These are phyloP conservation scores for Deroplatys truncata DNA, from an alignment of 2,888 invertebrate genomes.

Conservation along the genomic window DNA sequence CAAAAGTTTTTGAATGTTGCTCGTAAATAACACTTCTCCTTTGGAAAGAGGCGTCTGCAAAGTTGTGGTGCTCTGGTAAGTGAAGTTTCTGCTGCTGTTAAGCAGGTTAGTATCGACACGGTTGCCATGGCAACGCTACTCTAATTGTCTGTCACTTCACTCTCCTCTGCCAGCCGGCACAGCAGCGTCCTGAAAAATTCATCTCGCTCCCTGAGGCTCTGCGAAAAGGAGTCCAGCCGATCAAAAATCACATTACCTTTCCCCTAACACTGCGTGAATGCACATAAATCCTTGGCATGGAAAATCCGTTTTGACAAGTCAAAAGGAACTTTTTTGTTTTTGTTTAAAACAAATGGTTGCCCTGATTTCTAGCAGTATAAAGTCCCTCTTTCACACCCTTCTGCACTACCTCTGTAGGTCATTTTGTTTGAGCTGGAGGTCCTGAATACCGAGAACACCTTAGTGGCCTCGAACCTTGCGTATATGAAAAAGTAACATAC, in stretches of 20 bases:
- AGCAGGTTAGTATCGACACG: slow-evolving; percentile 20
- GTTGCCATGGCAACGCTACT: slow-evolving; percentile 15
- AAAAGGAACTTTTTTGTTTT: not conserved
- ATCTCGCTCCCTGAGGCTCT: not conserved
- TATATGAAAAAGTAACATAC: no score
- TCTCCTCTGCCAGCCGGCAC: not conserved
- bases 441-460: no score
- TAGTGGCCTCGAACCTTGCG: no score
- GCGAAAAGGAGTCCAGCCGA: not conserved
- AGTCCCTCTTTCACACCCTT: not conserved
- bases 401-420: no score
- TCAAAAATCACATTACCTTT: not conserved
- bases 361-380: not conserved
- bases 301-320: not conserved
- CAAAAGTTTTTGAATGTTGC: not conserved
- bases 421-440: no score
- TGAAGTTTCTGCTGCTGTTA: not conserved
- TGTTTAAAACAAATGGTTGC: not conserved
- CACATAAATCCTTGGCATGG: not conserved
- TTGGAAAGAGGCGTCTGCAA: not conserved
- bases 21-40: not conserved
- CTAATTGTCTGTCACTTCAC: slow-evolving; percentile 21
- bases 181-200: slow-evolving; percentile 9
- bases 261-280: not conserved
- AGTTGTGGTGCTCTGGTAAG: not conserved